A percentile compares a stretch with the other conserved stretches of the same genome.
These are phyloP conservation scores for Tetragnatha versicolor DNA, from an alignment of 1,140 invertebrate species.

Conservation along the genomic window DNA sequence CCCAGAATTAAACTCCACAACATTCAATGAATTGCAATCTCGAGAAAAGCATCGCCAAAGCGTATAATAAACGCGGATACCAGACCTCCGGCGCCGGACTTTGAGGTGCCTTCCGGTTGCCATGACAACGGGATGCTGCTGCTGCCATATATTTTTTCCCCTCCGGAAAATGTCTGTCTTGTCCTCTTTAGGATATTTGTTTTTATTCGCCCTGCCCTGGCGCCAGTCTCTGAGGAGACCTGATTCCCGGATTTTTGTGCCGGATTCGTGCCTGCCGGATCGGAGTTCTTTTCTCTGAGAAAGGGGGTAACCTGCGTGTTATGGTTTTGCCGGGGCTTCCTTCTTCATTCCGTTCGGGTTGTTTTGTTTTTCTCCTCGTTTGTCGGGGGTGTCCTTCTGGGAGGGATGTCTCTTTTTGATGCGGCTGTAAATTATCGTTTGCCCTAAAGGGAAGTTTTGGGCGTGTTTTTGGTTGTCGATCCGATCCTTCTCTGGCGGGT, in stretches of 20 bases:
- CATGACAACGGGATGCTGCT: constrained; percentile 25
- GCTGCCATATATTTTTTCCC: neutral
- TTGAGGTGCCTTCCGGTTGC: constrained; percentile 42
- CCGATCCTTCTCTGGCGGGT: too few relatives aligned
- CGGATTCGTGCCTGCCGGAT: constrained; percentile 12
- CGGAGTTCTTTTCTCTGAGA: too few relatives aligned
- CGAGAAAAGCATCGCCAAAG: neutral
- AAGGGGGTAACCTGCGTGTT: neutral
- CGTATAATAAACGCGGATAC: neutral
- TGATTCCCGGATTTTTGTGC: constrained; percentile 1
- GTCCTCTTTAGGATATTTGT: constrained; percentile 16
- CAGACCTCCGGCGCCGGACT: constrained; percentile 47
- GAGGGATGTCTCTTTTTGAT: neutral
- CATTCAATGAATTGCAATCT: constrained; percentile 33
- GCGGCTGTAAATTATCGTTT: neutral
- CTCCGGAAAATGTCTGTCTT: constrained; percentile 47
- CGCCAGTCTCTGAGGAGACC: constrained; percentile 20
- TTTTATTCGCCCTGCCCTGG: constrained; percentile 11
- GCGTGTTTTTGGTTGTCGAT: too few relatives aligned
- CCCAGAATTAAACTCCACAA: constrained; percentile 32
- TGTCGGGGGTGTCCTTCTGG: neutral
- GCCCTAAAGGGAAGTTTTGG: too few relatives aligned
- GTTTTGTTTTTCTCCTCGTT: neutral
- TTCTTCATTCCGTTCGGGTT: neutral
- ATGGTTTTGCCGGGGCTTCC: neutral